These are phyloP conservation scores for Anisognathus igniventris DNA, from an alignment of 2,797 vertebrate genomes.

Conservation along the genomic window DNA sequence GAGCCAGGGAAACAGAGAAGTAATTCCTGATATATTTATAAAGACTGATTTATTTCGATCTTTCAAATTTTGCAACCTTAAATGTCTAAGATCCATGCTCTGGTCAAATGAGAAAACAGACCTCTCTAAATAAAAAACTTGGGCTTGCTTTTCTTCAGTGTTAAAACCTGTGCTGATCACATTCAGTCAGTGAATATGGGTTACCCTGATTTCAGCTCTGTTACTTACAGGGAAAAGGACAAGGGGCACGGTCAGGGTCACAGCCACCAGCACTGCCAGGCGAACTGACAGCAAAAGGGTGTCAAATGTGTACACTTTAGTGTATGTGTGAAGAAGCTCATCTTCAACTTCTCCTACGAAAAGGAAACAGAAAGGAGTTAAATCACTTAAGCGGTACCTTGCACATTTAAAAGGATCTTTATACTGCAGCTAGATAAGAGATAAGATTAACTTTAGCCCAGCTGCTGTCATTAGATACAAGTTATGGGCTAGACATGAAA, in stretches of 20 bases:
- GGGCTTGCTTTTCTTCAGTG: not conserved
- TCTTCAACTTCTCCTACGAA: slow-evolving; percentile 88
- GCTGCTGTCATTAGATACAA: not conserved
- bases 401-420: not conserved
- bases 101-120: not conserved
- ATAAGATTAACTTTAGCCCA: not conserved
- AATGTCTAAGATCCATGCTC: not conserved
- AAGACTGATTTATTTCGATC: not conserved
- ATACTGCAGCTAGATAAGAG: not conserved
- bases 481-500: not conserved
- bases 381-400: not conserved
- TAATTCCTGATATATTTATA: not conserved
- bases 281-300: slow-evolving; percentile 88
- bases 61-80: not conserved
- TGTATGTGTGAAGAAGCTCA: slow-evolving; percentile 94
- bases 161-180: not conserved
- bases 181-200: too few species aligned
- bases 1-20: not conserved
- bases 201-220: not conserved
- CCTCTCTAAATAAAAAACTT: not conserved
- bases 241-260: slow-evolving; percentile 93
- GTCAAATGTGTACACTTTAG: slow-evolving; percentile 90
- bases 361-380: not conserved
- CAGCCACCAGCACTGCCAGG: slow-evolving; percentile 91
- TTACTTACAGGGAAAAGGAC: slow-evolving; percentile 95